Base-by-base conservation (phyloP, 92 coral and sea anemone species). In the Palythoa grandis region DNA sequence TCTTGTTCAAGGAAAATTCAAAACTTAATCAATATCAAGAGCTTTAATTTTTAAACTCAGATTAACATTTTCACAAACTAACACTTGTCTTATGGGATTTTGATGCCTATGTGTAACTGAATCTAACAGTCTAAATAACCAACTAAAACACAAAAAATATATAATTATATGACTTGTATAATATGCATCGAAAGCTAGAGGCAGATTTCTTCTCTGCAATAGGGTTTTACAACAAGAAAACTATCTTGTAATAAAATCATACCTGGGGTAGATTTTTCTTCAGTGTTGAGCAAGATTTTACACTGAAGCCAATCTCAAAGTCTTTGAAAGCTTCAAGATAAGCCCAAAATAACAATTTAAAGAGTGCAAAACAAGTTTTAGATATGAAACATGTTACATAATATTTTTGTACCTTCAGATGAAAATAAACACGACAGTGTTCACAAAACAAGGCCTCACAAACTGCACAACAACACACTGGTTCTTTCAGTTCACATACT, bases 401-500 rank as follows among this genome's bases (percentile, higher is more conserved):
- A 8, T 70, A 2, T 57, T 25, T 43, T 35, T n/a, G 23, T 89
- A 94, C 98, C 98, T 94, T 91, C 61, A 60, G 83, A 52, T 94
- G 98, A 25, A 86, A 88, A 23, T 86, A 70, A 17, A 88, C 69
- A 65, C 88, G 87, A 85, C 98, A 94, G 76, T 70, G 76, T 77
- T 90, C 93, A 82, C 98, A 94, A 89, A 92, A 94, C 25, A 94
- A 88, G 50, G 98, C 95, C 73, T 94, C 98, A 92, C 98, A 94
- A 60, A 90, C 88, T 4, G 98, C 98, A 94, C 98, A 94, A 88
- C 98, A 94, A 57, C 88, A 76, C 10, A 94, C 93, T 5, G 98
- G 98, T 25, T 94, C 98, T 66, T 92, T 92, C 43, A 70, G 35
- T 83, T 94, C 92, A 94, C 98, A 94, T 75, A 94, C 95, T 76